Conservation (phyloP, 2,888 invertebrate genomes). For the Synergus itoensis region DNA sequence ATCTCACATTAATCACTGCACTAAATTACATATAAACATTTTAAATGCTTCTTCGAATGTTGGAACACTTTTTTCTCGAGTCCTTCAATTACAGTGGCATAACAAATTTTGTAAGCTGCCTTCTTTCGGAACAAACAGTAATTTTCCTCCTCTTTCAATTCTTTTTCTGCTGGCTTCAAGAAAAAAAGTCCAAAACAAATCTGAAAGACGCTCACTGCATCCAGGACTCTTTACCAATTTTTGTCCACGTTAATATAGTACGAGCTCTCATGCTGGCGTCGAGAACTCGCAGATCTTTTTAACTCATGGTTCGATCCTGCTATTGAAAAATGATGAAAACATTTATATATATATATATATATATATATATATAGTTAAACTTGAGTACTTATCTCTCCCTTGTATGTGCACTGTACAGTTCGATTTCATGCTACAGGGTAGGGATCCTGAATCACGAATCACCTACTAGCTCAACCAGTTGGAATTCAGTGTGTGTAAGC, state of each 20-base stretch:
- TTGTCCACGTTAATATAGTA: background rate
- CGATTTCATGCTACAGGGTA: conserved; percentile 68
- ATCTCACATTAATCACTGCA: no score
- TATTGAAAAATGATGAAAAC: conserved; percentile 35
- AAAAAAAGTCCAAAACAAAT: conserved; percentile 3
- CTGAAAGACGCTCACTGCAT: background rate
- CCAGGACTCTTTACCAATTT: background rate
- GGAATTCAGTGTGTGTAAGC: conserved; percentile 67
- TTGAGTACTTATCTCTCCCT: conserved; percentile 37
- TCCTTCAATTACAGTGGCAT: background rate
- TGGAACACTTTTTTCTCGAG: background rate
- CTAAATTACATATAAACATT: no score
- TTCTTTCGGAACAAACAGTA: background rate
- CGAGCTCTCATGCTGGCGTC: background rate
- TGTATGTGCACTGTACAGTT: conserved; percentile 46
- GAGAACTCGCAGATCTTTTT: conserved; percentile 26
- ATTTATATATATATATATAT: background rate
- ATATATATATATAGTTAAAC: conserved; percentile 16
- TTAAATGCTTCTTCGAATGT: no score
- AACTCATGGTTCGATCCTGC: conserved; percentile 10
- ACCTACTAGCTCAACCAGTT: conserved; percentile 65
- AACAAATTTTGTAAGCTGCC: background rate
- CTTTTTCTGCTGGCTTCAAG: background rate
- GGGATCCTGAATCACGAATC: conserved; percentile 60
- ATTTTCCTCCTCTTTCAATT: background rate